phyloP scores from a whole-genome alignment of 2,888 invertebrate genomes.

The Pyrgus malvae region DNA sequence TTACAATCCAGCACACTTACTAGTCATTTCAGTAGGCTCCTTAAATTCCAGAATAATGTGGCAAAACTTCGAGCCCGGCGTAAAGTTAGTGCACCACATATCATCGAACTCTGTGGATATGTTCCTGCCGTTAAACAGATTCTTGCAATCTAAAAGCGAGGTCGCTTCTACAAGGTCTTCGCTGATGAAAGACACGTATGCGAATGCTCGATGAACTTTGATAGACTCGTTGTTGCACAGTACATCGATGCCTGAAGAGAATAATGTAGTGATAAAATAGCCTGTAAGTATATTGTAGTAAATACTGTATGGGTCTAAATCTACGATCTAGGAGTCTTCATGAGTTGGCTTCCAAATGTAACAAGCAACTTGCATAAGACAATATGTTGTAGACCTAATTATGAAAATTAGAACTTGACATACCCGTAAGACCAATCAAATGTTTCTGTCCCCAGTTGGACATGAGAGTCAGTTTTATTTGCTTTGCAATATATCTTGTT shows the following conservation, averaged over 20 bases:
- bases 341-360: too few species aligned
- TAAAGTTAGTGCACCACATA: slow-evolving; percentile 83
- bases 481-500: slow-evolving; percentile 59
- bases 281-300: too few species aligned
- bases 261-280: too few species aligned
- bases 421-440: slow-evolving; percentile 83
- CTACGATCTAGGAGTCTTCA: too few species aligned
- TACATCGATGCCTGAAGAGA: slow-evolving; percentile 80
- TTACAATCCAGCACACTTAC: slow-evolving; percentile 47
- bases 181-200: slow-evolving; percentile 53
- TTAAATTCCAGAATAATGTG: slow-evolving; percentile 65
- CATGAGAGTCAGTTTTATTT: slow-evolving; percentile 79
- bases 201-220: slow-evolving; percentile 56
- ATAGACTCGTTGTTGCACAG: slow-evolving; percentile 56
- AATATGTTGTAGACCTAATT: not conserved
- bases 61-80: slow-evolving; percentile 55
- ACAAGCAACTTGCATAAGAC: too few species aligned
- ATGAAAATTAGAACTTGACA: slow-evolving; percentile 1
- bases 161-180: slow-evolving; percentile 47
- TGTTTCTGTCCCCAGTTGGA: slow-evolving; percentile 85
- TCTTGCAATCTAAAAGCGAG: slow-evolving; percentile 63
- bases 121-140: slow-evolving; percentile 86
- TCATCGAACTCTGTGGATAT: slow-evolving; percentile 85
- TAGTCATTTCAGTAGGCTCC: slow-evolving; percentile 61
- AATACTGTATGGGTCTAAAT: too few species aligned